Conservation (phyloP, 2,113 vertebrate species). For the Chloebia gouldiae region DNA sequence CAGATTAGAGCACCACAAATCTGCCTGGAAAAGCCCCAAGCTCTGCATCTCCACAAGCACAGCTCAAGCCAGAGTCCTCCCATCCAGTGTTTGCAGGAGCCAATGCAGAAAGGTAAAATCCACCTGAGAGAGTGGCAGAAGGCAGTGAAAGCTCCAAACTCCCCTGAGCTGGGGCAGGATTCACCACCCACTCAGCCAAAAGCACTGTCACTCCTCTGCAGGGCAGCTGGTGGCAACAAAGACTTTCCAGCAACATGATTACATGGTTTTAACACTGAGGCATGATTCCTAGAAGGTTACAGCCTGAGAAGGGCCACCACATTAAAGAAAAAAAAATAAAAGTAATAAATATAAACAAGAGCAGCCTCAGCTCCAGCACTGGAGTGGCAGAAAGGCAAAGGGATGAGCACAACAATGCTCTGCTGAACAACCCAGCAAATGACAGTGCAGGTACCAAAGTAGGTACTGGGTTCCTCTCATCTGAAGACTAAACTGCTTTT, state of each 20-base stretch:
- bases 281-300: neutral
- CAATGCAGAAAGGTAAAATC: neutral
- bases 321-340: neutral
- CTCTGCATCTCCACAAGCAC: neutral
- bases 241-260: neutral
- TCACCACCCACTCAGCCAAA: neutral
- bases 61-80: neutral
- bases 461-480: neutral
- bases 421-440: neutral
- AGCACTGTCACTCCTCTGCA: neutral
- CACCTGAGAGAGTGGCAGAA: neutral
- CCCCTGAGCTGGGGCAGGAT: fast-evolving
- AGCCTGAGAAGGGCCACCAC: neutral
- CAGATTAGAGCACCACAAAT: neutral
- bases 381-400: neutral
- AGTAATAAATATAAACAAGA: neutral
- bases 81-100: neutral
- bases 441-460: neutral
- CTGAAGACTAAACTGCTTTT: neutral
- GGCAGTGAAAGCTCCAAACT: neutral
- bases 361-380: neutral
- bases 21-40: neutral
- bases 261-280: neutral
- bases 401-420: neutral
- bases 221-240: neutral